phyloP scores from a whole-genome alignment of 2,113 vertebrate genomes.

The Chionomys nivalis region DNA sequence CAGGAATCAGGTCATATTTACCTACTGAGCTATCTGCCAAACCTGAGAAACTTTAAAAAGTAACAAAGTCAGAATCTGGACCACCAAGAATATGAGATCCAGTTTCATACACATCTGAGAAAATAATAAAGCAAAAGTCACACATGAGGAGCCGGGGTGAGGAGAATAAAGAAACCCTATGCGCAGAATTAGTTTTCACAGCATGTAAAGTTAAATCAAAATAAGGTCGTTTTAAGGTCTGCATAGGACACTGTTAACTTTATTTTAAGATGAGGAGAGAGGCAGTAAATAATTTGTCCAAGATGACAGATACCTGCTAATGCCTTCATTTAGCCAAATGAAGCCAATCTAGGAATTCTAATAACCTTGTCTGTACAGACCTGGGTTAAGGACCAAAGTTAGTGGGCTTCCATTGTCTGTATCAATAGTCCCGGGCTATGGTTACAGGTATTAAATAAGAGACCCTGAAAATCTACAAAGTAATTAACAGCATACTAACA shows the following conservation, averaged over 20 bases:
- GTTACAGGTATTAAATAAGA: background rate
- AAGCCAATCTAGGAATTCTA: background rate
- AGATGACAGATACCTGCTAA: background rate
- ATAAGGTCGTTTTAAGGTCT: background rate
- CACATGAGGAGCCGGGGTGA: background rate
- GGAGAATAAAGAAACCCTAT: background rate
- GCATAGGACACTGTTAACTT: background rate
- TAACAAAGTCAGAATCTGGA: background rate
- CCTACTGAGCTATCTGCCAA: background rate
- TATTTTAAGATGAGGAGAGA: conserved; percentile 32
- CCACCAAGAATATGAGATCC: background rate
- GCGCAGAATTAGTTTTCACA: background rate
- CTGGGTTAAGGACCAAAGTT: background rate
- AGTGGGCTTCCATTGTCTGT: background rate
- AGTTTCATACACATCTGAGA: background rate
- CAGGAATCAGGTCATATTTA: background rate
- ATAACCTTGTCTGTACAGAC: background rate
- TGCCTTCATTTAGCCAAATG: background rate
- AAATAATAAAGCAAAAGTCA: background rate
- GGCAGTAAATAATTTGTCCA: background rate
- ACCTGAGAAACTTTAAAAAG: background rate
- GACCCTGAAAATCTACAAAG: background rate
- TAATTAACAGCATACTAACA: conserved; percentile 6
- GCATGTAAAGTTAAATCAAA: background rate
- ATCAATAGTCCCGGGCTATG: background rate